A percentile compares a stretch with the other conserved stretches of the same genome.
Conservation (phyloP, 2,888 invertebrate genomes). For the Cephus sareptanus region DNA sequence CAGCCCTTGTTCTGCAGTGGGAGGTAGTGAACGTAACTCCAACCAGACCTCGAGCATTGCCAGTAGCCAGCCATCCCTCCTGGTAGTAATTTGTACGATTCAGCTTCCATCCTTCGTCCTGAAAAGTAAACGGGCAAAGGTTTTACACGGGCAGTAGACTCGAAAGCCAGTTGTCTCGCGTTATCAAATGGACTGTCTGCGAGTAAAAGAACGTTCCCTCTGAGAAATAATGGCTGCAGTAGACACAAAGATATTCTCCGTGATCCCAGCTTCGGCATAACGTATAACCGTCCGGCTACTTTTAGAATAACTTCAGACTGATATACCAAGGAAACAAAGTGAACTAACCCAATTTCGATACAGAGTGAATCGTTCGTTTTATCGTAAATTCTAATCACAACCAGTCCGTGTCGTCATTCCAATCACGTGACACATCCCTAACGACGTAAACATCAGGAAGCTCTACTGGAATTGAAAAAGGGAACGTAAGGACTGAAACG, state of each 20-base stretch:
- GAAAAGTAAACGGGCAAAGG: slow-evolving; percentile 43
- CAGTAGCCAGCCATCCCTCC: slow-evolving; percentile 97
- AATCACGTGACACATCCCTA: slow-evolving; percentile 10
- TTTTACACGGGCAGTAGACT: background rate
- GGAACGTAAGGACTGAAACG: background rate
- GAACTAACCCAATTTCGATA: background rate
- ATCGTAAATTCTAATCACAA: background rate
- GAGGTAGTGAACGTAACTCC: slow-evolving; percentile 97
- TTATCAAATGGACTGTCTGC: too few relatives aligned
- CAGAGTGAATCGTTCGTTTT: background rate
- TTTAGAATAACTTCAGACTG: background rate
- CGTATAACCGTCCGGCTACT: too few relatives aligned
- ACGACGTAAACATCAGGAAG: slow-evolving; percentile 8
- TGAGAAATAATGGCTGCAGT: too few relatives aligned
- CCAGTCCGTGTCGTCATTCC: slow-evolving; percentile 6
- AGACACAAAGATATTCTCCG: too few relatives aligned
- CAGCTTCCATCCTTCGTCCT: slow-evolving; percentile 96
- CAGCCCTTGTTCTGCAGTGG: slow-evolving; percentile 83
- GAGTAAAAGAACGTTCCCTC: background rate
- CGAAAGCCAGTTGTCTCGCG: background rate
- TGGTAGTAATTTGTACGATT: slow-evolving; percentile 96
- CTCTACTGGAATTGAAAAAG: background rate
- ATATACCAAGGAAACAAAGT: background rate
- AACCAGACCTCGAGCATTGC: slow-evolving; percentile 93
- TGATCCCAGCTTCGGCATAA: too few relatives aligned